Evolutionary conservation across 2,113 vertebrate genomes (phyloP).

Genomic region (Nycticorax nycticorax): DNA sequence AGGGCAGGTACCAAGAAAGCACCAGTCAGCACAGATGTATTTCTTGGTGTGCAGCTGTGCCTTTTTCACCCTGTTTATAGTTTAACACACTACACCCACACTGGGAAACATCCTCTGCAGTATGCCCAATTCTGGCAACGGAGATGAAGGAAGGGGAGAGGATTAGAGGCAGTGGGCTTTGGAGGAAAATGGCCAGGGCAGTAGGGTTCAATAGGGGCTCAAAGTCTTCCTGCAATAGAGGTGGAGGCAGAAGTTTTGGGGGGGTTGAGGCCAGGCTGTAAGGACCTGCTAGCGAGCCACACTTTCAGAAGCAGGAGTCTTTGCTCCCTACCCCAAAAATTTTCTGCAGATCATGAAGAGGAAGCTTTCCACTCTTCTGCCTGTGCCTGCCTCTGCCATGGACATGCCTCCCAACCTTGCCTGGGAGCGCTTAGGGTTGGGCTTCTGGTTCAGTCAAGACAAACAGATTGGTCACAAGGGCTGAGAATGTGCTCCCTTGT

Average conservation of each 20-base stretch:
- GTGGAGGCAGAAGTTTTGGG: background rate
- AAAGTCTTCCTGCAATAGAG: background rate
- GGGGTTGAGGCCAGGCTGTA: background rate
- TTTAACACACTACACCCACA: background rate
- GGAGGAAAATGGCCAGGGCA: background rate
- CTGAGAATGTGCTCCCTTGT: background rate
- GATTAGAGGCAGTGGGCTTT: background rate
- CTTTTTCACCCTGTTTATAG: background rate
- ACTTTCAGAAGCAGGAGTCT: background rate
- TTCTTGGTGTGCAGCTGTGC: background rate
- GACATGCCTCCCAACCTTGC: fast-evolving
- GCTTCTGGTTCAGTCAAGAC: background rate
- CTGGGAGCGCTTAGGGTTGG: background rate
- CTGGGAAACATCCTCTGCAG: background rate
- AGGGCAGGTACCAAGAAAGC: background rate
- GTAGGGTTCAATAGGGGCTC: background rate
- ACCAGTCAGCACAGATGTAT: background rate
- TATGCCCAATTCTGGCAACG: background rate
- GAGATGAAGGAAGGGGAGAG: background rate
- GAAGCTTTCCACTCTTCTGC: background rate
- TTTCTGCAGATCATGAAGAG: background rate
- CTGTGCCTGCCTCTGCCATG: background rate
- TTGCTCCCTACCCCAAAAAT: background rate
- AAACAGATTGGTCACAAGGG: background rate
- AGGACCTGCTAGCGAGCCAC: background rate